These are phyloP conservation scores for Sminthurides aquaticus DNA, from an alignment of 2,888 invertebrate species.

Conservation along the genomic window DNA sequence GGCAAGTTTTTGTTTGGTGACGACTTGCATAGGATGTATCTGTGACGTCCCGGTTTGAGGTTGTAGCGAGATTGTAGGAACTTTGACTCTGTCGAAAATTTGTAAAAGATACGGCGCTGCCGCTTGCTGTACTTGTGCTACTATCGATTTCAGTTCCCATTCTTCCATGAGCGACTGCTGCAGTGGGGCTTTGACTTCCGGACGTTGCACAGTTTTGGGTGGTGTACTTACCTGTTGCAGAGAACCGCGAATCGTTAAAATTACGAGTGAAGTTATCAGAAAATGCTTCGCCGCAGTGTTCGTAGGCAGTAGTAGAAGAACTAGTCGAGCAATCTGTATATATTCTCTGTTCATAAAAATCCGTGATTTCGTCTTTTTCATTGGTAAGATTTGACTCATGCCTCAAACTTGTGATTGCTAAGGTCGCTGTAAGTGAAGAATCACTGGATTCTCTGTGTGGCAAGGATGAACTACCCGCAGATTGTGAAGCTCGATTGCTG, in stretches of 20 bases:
- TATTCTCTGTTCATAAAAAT: neutral
- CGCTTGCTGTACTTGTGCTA: neutral
- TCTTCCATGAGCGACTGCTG: neutral
- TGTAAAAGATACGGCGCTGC: neutral
- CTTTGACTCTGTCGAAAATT: neutral
- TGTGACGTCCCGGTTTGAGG: neutral
- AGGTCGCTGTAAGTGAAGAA: neutral
- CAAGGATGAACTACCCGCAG: neutral
- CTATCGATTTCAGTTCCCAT: neutral
- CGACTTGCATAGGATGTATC: neutral
- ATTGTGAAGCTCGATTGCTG: neutral
- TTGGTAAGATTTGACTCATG: neutral
- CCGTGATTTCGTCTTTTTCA: neutral
- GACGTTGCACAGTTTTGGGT: neutral
- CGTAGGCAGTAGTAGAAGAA: too few relatives aligned
- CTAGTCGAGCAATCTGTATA: too few relatives aligned
- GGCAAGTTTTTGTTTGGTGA: neutral
- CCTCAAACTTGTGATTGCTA: neutral
- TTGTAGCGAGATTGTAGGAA: neutral
- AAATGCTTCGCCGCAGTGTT: too few relatives aligned
- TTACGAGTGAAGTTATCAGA: neutral
- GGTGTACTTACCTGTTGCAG: neutral
- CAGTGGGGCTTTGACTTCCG: neutral
- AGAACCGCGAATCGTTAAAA: neutral
- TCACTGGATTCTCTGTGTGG: neutral